These are phyloP conservation scores for Myripristis murdjan DNA, from an alignment of 2,797 vertebrate species.

Conservation along the genomic window DNA sequence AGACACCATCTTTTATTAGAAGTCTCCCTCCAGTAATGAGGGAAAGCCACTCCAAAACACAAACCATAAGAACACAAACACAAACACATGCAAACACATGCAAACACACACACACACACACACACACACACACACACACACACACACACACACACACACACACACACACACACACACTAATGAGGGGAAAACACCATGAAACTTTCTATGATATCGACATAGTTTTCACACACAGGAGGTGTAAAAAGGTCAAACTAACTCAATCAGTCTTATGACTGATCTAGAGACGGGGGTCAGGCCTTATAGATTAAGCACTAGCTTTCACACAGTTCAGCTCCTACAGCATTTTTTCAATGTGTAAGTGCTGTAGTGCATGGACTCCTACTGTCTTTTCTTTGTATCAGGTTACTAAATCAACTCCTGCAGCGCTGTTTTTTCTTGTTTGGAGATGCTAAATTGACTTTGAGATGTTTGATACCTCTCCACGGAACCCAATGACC, in stretches of 20 bases:
- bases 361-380: too few species aligned
- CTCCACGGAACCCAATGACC: neutral
- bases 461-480: conserved; percentile 38
- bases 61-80: conserved; percentile 2
- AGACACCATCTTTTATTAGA: conserved; percentile 64
- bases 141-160: too few species aligned
- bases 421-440: neutral
- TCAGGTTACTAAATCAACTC: neutral
- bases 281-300: too few species aligned
- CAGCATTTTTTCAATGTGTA: too few species aligned
- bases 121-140: too few species aligned
- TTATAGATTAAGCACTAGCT: too few species aligned
- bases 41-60: conserved; percentile 16
- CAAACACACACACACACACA: too few species aligned
- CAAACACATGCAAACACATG: too few species aligned
- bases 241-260: neutral
- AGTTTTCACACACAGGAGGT: conserved; percentile 18
- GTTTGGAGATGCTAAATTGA: conserved; percentile 17
- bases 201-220: conserved; percentile 34
- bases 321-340: too few species aligned
- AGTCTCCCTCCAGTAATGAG: conserved; percentile 47
- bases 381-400: neutral
- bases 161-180: neutral
- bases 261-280: neutral
- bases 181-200: neutral